Conservation (phyloP, 2,797 vertebrate species). For the Sciurus carolinensis region DNA sequence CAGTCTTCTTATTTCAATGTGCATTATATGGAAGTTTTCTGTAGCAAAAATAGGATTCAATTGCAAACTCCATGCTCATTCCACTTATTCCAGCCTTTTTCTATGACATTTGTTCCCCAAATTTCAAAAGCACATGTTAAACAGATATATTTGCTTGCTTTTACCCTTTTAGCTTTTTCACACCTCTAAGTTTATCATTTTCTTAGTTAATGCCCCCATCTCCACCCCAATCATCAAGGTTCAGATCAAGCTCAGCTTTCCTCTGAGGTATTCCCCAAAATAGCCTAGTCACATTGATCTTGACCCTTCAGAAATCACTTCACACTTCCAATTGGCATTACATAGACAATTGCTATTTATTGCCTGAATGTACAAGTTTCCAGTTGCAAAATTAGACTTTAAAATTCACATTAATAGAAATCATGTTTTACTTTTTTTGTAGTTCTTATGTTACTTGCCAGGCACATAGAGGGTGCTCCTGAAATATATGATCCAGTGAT, state of each 20-base stretch:
- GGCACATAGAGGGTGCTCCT: not conserved
- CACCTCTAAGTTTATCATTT: not conserved
- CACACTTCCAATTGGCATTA: not conserved
- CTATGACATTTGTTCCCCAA: not conserved
- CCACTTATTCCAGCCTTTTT: not conserved
- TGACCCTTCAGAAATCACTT: slow-evolving; percentile 1
- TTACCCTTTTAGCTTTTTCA: not conserved
- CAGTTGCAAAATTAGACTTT: not conserved
- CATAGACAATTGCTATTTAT: not conserved
- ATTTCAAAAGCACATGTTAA: not conserved
- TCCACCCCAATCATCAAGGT: not conserved
- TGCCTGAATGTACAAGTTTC: not conserved
- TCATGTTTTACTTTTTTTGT: slow-evolving; percentile 6
- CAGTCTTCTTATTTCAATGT: not conserved
- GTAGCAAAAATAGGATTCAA: not conserved
- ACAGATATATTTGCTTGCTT: slow-evolving; percentile 13
- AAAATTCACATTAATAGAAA: not conserved
- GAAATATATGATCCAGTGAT: slow-evolving; percentile 17
- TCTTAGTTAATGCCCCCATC: not conserved
- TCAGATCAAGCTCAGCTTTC: not conserved
- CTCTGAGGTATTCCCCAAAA: not conserved
- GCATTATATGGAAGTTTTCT: not conserved
- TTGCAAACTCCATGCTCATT: not conserved
- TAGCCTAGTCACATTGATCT: not conserved
- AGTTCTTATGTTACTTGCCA: not conserved